phyloP scores from a whole-genome alignment of 2,888 invertebrate species.

The Hirudinaria manillensis region DNA sequence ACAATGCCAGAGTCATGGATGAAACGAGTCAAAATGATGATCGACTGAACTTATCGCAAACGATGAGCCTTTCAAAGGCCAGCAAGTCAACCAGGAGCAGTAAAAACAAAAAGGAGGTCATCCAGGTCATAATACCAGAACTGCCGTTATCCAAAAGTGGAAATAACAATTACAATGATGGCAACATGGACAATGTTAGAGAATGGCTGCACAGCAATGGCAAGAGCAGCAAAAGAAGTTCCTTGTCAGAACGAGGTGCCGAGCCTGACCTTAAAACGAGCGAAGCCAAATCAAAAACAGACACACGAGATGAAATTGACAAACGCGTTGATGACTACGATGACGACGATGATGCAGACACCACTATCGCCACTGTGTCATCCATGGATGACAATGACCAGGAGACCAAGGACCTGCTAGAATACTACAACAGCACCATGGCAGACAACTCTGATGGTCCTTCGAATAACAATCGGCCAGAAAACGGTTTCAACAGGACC shows the following conservation, averaged over 20 bases:
- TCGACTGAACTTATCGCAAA: not conserved
- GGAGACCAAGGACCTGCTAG: slow-evolving; percentile 12
- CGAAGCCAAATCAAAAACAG: not conserved
- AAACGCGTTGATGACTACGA: not conserved
- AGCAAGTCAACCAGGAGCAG: not conserved
- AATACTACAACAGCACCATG: slow-evolving; percentile 15
- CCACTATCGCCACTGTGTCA: not conserved
- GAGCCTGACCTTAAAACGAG: not conserved
- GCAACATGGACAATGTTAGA: too few relatives aligned
- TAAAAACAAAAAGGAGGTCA: not conserved
- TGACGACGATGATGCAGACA: slow-evolving; percentile 13
- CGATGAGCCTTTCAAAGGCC: too few relatives aligned
- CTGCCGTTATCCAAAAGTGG: too few relatives aligned
- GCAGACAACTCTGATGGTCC: not conserved
- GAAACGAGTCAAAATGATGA: not conserved
- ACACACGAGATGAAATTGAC: not conserved
- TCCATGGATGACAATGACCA: slow-evolving; percentile 6
- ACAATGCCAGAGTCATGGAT: not conserved
- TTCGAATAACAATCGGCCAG: not conserved
- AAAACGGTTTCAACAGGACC: slow-evolving; percentile 21
- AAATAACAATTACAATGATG: too few relatives aligned
- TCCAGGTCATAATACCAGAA: not conserved
- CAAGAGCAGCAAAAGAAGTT: not conserved
- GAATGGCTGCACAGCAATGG: not conserved
- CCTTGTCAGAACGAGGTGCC: not conserved